A percentile compares a stretch with the other conserved stretches of the same genome.
These are phyloP conservation scores for Cardinalis cardinalis DNA, from an alignment of 2,113 vertebrate genomes.

Conservation along the genomic window DNA sequence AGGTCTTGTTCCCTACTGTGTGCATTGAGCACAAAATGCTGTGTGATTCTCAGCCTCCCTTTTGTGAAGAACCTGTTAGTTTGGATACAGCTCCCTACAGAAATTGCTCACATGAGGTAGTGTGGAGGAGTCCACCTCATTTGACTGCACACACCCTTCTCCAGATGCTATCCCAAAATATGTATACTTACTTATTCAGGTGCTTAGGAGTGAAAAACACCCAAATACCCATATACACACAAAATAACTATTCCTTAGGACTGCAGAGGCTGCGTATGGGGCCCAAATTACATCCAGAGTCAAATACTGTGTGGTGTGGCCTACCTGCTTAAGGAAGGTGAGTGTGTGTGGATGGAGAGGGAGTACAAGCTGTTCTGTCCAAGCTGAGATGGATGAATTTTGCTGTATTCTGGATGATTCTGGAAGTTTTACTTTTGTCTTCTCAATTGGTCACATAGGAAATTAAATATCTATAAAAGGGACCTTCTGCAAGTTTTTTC, in stretches of 20 bases:
- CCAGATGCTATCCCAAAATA: background rate
- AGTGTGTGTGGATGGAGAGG: background rate
- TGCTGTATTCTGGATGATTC: background rate
- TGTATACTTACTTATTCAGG: background rate
- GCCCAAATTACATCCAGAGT: background rate
- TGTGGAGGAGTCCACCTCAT: background rate
- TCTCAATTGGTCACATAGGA: background rate
- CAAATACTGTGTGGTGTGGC: background rate
- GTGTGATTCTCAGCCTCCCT: background rate
- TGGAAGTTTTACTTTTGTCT: background rate
- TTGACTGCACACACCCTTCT: background rate
- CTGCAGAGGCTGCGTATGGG: background rate
- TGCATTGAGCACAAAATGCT: background rate
- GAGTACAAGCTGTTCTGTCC: background rate
- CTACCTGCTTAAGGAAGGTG: background rate
- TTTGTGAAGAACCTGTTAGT: background rate
- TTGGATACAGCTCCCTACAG: background rate
- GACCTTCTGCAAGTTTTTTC: background rate
- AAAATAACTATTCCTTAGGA: background rate
- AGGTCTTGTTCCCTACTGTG: background rate
- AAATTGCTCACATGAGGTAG: background rate
- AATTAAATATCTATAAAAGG: background rate
- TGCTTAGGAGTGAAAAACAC: background rate
- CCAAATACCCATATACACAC: accelerated
- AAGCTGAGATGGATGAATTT: background rate